phyloP scores from a whole-genome alignment of 2,888 invertebrate species.

The Aphidius colemani region DNA sequence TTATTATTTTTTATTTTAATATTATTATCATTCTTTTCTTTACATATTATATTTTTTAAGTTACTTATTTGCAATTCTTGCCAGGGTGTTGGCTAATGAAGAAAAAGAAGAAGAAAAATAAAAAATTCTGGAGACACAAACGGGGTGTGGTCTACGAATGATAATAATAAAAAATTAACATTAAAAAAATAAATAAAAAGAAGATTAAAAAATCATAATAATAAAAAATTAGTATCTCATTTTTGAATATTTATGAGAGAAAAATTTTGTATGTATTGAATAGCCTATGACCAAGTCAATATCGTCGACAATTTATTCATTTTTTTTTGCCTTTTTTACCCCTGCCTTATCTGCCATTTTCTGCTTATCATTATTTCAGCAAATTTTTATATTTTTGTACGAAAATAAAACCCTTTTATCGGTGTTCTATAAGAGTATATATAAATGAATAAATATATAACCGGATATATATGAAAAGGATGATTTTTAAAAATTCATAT shows the following conservation, averaged over 20 bases:
- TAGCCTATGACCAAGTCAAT: conserved; percentile 19
- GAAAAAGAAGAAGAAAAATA: conserved; percentile 11
- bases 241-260: conserved; percentile 54
- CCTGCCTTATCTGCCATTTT: neutral
- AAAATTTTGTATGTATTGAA: neutral
- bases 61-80: neutral
- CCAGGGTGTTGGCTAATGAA: conserved; percentile 15
- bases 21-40: neutral
- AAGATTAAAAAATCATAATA: conserved; percentile 2
- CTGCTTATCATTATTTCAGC: neutral
- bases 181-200: too few relatives aligned
- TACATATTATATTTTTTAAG: conserved; percentile 10
- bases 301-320: conserved; percentile 29
- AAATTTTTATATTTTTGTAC: conserved; percentile 2
- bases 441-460: neutral
- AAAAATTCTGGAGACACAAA: conserved; percentile 17
- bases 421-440: conserved; percentile 25
- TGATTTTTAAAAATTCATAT: conserved; percentile 28
- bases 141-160: conserved; percentile 27
- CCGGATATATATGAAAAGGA: conserved; percentile 17
- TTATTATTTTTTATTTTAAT: too few relatives aligned
- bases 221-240: conserved; percentile 45
- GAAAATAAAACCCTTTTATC: conserved; percentile 16
- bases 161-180: neutral
- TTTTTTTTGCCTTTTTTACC: conserved; percentile 28